Evolutionary conservation across 1,140 invertebrate species (phyloP), one percentile per base, ranked within the genome.

Genomic region (Drosophila yakuba): DNA sequence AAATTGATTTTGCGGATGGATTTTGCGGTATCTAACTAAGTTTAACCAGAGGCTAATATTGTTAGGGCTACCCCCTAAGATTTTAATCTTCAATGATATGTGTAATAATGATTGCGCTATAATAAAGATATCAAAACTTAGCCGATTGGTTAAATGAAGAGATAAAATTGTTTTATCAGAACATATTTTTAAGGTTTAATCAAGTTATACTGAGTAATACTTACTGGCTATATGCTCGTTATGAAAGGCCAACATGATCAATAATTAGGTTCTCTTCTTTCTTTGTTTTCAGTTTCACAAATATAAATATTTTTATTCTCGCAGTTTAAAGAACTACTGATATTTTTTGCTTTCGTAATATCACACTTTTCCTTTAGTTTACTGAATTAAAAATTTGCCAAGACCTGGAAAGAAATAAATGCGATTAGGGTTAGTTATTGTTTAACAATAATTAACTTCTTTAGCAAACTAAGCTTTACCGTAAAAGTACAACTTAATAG

Each of bases 231-330:
- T 88, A 54, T 82, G 75, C 51, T 86, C 83, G 66, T 86, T 83
- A 60, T 86, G 82, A 57, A 86, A 88, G 82, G 82, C 83, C 78
- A 86, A 82, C 82, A 86, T 88, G 61, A 78, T 82, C 32, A 43
- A 41, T 52, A 32, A 43, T 58, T 57, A 20, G 2, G 11, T 17
- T 8, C 11, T 20, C 25, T 17, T 45, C 10, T 12, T 45, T 10
- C 10, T 45, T 20, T 4, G 11, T 12, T 48, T 51, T 50, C 58
- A 55, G 36, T 51, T 62, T 74, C 41, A 10, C 41, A 43, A n/a
- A 43, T 32, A 32, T 2, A 32, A 2, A 10, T 32, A 32, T 32
- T 10, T 32, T 10, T 32, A 28, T 2, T 32, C 32, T 10, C 7
- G 32, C 8, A 32, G 32, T 39, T 50, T 54, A 50, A 38, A 35